Evolutionary conservation across 2,797 vertebrate genomes (phyloP).

Genomic region (Meriones psammophilus): DNA sequence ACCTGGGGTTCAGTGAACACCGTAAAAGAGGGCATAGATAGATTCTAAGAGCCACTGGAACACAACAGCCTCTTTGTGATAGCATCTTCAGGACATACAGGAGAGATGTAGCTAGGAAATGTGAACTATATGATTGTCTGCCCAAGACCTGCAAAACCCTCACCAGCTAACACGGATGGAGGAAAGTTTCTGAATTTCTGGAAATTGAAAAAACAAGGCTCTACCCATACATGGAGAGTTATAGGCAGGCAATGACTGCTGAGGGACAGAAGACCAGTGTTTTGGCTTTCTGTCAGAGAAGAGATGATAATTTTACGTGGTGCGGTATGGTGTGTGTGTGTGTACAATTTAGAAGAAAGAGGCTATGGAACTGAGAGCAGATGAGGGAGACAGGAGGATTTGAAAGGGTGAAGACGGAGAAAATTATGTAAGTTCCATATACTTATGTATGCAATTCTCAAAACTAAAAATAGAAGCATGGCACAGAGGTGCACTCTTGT

Average conservation of each 20-base stretch:
- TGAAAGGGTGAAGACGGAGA: background rate
- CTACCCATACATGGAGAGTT: background rate
- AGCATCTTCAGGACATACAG: background rate
- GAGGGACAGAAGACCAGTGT: background rate
- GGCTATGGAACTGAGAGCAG: background rate
- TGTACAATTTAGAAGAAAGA: background rate
- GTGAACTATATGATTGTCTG: background rate
- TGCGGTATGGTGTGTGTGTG: background rate
- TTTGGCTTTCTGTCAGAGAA: background rate
- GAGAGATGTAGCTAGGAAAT: background rate
- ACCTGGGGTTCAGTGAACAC: background rate
- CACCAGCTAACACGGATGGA: background rate
- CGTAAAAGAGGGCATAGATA: background rate
- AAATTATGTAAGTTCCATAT: background rate
- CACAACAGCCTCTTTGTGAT: background rate
- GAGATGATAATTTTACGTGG: background rate
- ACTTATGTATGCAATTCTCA: background rate
- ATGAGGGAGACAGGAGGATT: background rate
- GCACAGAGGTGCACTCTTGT: too few relatives aligned
- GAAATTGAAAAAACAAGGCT: background rate
- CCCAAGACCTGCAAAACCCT: background rate
- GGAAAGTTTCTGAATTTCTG: background rate
- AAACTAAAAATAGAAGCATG: background rate
- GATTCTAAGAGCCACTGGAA: background rate
- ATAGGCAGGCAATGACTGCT: background rate